These are phyloP conservation scores for Troides helena DNA, from an alignment of 2,888 invertebrate genomes.

Conservation along the genomic window DNA sequence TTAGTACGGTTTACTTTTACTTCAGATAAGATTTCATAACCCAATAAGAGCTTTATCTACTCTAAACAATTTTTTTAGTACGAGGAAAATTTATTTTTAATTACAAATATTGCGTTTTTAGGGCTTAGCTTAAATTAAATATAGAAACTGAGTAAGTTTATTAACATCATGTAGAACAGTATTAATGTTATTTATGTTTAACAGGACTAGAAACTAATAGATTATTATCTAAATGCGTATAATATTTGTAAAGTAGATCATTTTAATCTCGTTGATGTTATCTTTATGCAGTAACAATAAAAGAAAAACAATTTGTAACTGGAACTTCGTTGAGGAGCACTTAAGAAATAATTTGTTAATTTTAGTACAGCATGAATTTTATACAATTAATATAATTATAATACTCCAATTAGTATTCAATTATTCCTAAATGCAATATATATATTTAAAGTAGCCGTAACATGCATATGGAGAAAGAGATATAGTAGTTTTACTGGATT, in stretches of 20 bases:
- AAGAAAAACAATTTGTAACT: background rate
- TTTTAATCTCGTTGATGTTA: background rate
- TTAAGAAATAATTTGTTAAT: background rate
- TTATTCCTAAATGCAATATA: no score
- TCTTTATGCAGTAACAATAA: background rate
- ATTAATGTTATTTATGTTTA: background rate
- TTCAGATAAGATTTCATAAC: conserved; percentile 23
- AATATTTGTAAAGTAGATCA: background rate
- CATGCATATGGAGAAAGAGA: no score
- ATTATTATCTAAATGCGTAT: background rate
- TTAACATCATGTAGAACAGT: background rate
- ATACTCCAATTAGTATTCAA: no score
- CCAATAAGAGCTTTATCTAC: conserved; percentile 20
- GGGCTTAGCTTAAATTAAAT: background rate
- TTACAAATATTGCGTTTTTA: background rate
- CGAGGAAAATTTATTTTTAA: conserved; percentile 14
- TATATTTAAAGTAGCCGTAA: no score
- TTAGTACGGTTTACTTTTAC: conserved; percentile 27
- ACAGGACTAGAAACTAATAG: no score
- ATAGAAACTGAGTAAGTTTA: background rate
- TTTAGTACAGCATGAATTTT: no score
- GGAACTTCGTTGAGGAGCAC: background rate
- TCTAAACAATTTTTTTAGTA: conserved; percentile 10
- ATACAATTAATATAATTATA: no score
- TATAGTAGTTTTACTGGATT: no score